Conservation (phyloP, 1,140 invertebrate species). For the Drosophila kanapiae region DNA sequence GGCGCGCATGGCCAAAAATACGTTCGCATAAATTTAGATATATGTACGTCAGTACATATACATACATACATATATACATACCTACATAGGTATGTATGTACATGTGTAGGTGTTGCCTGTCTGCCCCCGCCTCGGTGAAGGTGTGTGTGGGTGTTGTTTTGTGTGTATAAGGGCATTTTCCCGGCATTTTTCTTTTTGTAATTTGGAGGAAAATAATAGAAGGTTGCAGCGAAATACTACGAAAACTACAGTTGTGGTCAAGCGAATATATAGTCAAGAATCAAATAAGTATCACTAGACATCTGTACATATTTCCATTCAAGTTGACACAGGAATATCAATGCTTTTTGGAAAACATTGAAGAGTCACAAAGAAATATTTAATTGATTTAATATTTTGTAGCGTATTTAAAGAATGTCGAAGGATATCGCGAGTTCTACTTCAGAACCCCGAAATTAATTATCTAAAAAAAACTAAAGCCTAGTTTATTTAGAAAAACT, state of each 20-base stretch:
- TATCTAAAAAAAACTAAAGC: no score
- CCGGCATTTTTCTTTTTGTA: conserved; percentile 10
- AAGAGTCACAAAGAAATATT: no score
- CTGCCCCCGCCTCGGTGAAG: neutral
- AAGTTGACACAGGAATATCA: neutral
- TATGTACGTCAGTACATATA: conserved; percentile 38
- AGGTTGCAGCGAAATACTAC: neutral
- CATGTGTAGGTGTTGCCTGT: conserved; percentile 15
- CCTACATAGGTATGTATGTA: neutral
- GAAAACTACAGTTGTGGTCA: neutral
- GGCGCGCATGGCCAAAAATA: conserved; percentile 66
- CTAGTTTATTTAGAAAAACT: no score
- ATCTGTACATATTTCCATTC: neutral
- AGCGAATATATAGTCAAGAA: neutral
- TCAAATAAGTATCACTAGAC: neutral
- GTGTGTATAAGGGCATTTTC: conserved; percentile 23
- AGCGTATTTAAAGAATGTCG: no score
- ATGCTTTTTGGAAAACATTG: neutral
- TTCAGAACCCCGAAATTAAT: no score
- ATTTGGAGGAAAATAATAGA: conserved; percentile 5
- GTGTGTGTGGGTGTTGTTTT: conserved; percentile 23
- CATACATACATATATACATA: conserved; percentile 2
- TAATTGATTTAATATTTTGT: neutral
- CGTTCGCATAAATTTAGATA: conserved; percentile 60
- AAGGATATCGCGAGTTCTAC: no score